Evolutionary conservation across 2,888 invertebrate genomes (phyloP), one percentile per base, ranked within the genome.

Genomic region (Dorcus parallelipipedus): DNA sequence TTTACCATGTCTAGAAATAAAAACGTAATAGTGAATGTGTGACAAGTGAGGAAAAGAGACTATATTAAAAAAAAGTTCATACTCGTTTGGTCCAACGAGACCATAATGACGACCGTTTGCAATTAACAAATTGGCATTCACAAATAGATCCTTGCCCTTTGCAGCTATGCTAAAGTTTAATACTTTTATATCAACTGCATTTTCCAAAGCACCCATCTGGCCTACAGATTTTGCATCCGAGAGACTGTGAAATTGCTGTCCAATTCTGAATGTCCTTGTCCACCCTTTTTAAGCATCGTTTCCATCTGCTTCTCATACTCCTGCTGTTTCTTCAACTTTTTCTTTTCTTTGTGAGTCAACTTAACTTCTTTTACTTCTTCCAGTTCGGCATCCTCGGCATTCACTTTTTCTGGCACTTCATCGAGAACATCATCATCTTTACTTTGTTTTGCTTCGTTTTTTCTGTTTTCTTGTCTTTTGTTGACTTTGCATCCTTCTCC

Each of bases 111-210:
- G 85, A 0, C 97, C 95, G 71, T 91, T 87, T 0, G 97, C 96
- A 67, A 99, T 97, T 52, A 94, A 81, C 38, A 99, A 80, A 76
- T 88, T 93, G 0, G 99, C 97, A 78, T 99, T 98, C 38, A 95
- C 91, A 77, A 99, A 98, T 48, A 99, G 82, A 74, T 97, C 95
- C 71, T 99, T 95, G 56, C 99, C 99, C 77, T 95, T 93, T 0
- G 99, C 99, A 17, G 95, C 88, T 68, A 99, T 99, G 58, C 95
- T 95, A 76, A 99, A 99, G 78, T 95, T 97, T 73, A 99, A 98
- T 10, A 97, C 93, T 84, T 98, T 98, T 52, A 99, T 98, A 77
- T 98, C 98, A 9, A 95, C 91, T 1, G 97, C 96, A 76, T 95
- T 91, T 74, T 98, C 97, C 67, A 93, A 72, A 39, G 91, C 89